Evolutionary conservation across 1,140 invertebrate genomes (phyloP).

Genomic region (Rhizoglyphus robini): DNA sequence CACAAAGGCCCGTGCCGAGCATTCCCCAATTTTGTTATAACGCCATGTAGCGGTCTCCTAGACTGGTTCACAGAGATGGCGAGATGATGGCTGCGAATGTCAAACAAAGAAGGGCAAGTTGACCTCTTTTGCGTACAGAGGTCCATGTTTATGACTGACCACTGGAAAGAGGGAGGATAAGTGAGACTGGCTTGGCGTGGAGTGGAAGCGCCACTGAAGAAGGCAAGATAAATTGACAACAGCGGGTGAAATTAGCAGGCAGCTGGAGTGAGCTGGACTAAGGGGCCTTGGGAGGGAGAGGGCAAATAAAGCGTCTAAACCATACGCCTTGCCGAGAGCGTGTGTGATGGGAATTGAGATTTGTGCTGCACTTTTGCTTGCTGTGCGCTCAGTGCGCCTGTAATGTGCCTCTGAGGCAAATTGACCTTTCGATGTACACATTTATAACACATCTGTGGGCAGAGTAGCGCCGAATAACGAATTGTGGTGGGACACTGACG

Average conservation of each 20-base stretch:
- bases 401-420: not conserved
- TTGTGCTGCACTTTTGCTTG: not conserved
- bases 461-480: too few species aligned
- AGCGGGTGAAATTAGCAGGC: slow-evolving; percentile 7
- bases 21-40: too few species aligned
- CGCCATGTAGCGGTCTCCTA: too few species aligned
- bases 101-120: too few species aligned
- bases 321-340: not conserved
- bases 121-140: too few species aligned
- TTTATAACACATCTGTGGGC: too few species aligned
- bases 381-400: not conserved
- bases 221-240: slow-evolving; percentile 7
- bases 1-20: too few species aligned
- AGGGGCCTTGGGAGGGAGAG: not conserved
- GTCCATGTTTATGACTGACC: not conserved
- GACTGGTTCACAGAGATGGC: too few species aligned
- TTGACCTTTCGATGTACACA: too few species aligned
- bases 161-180: not conserved
- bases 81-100: too few species aligned
- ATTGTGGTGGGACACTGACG: too few species aligned
- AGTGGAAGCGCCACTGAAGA: not conserved
- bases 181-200: not conserved
- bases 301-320: not conserved
- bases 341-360: slow-evolving; percentile 8
- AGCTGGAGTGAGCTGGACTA: not conserved